phyloP scores from a whole-genome alignment of 2,113 vertebrate genomes.

The Cichladusa arquata region DNA sequence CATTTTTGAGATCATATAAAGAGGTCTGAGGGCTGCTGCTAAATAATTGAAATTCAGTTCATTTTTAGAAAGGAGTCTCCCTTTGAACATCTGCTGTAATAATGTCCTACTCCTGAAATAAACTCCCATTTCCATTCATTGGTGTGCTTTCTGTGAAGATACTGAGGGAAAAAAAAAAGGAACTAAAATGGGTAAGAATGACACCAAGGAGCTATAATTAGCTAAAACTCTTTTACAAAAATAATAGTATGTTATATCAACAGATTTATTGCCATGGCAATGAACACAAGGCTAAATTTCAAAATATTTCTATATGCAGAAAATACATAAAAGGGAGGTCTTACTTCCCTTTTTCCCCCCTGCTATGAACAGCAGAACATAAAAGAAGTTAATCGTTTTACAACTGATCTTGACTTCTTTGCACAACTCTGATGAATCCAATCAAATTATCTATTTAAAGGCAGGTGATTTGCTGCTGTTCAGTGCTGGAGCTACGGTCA shows the following conservation, averaged over 20 bases:
- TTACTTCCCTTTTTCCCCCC: neutral
- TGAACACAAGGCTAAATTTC: neutral
- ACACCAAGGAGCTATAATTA: neutral
- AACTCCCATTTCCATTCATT: neutral
- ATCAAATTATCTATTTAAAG: neutral
- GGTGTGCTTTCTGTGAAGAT: neutral
- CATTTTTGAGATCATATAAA: neutral
- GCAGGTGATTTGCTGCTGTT: neutral
- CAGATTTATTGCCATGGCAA: constrained; percentile 25
- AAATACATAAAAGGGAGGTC: neutral
- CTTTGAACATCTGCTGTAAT: neutral
- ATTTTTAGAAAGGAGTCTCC: constrained; percentile 24
- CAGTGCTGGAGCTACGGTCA: neutral
- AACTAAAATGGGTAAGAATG: neutral
- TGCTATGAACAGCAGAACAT: neutral
- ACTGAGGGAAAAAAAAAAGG: neutral
- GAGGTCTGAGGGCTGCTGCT: neutral
- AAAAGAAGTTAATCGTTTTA: neutral
- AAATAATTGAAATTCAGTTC: constrained; percentile 36
- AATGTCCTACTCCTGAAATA: neutral
- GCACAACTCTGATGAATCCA: neutral
- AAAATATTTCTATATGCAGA: neutral
- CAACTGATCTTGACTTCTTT: neutral
- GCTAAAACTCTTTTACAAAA: neutral
- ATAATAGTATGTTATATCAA: neutral